These are phyloP conservation scores for Aphis gossypii DNA, from an alignment of 1,140 invertebrate genomes.

Conservation along the genomic window DNA sequence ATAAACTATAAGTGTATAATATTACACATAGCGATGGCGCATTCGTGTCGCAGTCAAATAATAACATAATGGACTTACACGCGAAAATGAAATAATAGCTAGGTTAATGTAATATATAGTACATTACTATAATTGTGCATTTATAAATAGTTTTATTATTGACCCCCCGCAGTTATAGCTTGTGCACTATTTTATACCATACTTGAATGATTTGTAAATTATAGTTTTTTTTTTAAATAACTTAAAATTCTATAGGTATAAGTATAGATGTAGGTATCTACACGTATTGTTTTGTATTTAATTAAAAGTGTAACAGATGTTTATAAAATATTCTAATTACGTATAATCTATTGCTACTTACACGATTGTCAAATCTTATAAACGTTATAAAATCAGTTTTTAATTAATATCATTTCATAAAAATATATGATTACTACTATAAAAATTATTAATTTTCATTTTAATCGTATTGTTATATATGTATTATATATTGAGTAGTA, in stretches of 20 bases:
- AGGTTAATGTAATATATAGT: background rate
- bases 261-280: too few species aligned
- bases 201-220: background rate
- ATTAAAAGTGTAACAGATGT: background rate
- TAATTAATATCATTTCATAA: background rate
- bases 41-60: background rate
- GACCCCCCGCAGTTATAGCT: background rate
- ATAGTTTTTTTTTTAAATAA: background rate
- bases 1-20: background rate
- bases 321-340: background rate
- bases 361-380: background rate
- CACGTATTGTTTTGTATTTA: too few species aligned
- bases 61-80: background rate
- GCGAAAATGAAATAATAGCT: background rate
- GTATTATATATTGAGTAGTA: background rate
- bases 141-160: constrained; percentile 20
- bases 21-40: background rate
- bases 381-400: background rate
- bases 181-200: background rate
- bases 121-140: background rate
- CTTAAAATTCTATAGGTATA: background rate
- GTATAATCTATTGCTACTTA: background rate
- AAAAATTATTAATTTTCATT: background rate
- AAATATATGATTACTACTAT: background rate
- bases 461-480: background rate